A percentile compares a stretch with the other conserved stretches of the same genome.
Conservation (phyloP, 2,797 vertebrate species). For the Hippocampus kuda region DNA sequence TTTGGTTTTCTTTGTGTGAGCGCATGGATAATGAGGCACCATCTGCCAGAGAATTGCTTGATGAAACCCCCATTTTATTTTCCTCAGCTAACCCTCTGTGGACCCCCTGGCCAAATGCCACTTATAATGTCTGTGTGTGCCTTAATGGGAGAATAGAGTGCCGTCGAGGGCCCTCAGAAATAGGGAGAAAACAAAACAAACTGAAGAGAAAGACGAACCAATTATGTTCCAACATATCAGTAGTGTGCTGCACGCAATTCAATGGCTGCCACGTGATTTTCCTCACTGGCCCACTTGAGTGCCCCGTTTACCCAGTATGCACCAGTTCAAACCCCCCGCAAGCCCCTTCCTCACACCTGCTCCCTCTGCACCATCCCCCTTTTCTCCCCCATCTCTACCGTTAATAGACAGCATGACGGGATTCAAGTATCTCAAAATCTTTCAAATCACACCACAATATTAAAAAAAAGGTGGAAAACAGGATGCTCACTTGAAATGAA, state of each 20-base stretch:
- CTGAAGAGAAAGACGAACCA: background rate
- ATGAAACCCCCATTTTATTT: conserved; percentile 48
- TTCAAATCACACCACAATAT: background rate
- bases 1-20: conserved; percentile 41
- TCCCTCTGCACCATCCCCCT: conserved; percentile 9
- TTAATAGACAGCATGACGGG: background rate
- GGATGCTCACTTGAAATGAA: background rate
- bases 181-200: background rate
- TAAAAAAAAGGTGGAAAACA: background rate
- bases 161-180: background rate
- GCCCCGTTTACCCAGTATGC: conserved; percentile 25
- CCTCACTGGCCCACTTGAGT: conserved; percentile 27
- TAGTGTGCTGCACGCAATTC: conserved; percentile 12
- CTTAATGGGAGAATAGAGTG: conserved; percentile 13
- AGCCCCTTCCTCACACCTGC: conserved; percentile 38
- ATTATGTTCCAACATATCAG: background rate
- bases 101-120: conserved; percentile 25
- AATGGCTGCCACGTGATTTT: conserved; percentile 22
- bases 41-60: conserved; percentile 66
- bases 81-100: conserved; percentile 22
- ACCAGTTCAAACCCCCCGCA: conserved; percentile 28
- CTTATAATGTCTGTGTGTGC: conserved; percentile 18
- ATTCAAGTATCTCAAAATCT: background rate
- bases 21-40: conserved; percentile 50
- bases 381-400: background rate